Percentiles rank a stretch among this genome's conserved stretches.
phyloP scores from a whole-genome alignment of 2,888 invertebrate species.

The Trypoxylon attenuatum region DNA sequence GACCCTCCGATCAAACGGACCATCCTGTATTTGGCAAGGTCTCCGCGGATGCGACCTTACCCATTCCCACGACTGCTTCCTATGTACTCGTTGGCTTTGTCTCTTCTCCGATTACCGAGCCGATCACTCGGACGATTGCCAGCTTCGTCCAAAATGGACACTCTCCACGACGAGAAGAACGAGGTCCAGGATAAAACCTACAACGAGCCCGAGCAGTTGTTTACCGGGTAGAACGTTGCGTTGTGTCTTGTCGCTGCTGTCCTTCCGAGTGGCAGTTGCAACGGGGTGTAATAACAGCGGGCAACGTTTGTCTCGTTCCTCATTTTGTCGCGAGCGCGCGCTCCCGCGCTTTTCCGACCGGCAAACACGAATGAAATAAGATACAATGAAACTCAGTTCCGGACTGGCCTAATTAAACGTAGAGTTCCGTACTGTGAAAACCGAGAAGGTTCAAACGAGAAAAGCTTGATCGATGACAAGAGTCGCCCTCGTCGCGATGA shows the following conservation, averaged over 20 bases:
- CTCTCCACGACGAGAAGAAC: not conserved
- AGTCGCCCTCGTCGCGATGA: not conserved
- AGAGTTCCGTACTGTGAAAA: slow-evolving; percentile 3
- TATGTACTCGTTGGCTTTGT: slow-evolving; percentile 50
- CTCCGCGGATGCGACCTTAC: slow-evolving; percentile 38
- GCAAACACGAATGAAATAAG: slow-evolving; percentile 35
- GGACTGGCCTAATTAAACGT: slow-evolving; percentile 39
- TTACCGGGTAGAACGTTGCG: too few relatives aligned
- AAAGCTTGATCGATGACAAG: not conserved
- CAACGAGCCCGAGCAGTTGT: too few relatives aligned
- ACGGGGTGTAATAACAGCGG: slow-evolving; percentile 16
- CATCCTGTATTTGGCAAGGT: slow-evolving; percentile 54
- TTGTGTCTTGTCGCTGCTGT: not conserved
- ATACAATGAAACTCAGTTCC: slow-evolving; percentile 22
- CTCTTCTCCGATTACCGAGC: not conserved
- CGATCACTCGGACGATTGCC: too few relatives aligned
- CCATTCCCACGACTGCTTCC: slow-evolving; percentile 28
- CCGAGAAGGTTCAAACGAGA: not conserved
- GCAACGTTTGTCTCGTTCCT: slow-evolving; percentile 26
- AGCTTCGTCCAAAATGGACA: too few relatives aligned
- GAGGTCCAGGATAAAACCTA: too few relatives aligned
- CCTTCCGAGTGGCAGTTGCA: not conserved
- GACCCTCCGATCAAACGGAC: slow-evolving; percentile 54
- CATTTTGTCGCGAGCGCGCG: slow-evolving; percentile 13
- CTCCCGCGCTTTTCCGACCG: not conserved